Evolutionary conservation across 1,140 invertebrate genomes (phyloP).

Genomic region (Drosophila micromelanica): DNA sequence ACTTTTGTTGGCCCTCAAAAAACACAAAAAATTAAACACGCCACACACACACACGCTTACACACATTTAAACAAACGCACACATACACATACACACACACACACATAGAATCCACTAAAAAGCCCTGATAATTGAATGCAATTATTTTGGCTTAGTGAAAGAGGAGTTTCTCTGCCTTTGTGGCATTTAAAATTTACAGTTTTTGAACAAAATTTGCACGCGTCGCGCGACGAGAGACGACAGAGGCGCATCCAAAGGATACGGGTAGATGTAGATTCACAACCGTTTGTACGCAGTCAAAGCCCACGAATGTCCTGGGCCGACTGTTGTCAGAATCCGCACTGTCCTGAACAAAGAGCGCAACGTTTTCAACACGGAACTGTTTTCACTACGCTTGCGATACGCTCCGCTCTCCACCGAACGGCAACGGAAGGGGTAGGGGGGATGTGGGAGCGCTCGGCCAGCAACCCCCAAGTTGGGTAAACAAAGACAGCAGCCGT

Average conservation of each 20-base stretch:
- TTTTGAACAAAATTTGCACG: constrained; percentile 53
- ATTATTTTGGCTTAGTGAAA: constrained; percentile 36
- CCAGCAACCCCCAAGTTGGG: constrained; percentile 37
- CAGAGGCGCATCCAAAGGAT: neutral
- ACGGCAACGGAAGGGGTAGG: too few relatives aligned
- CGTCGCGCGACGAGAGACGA: constrained; percentile 46
- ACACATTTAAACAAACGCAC: constrained; percentile 6
- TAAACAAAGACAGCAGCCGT: constrained; percentile 29
- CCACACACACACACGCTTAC: constrained; percentile 6
- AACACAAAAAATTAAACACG: constrained; percentile 8
- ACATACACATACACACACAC: constrained; percentile 1
- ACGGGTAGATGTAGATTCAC: constrained; percentile 56
- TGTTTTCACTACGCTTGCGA: constrained; percentile 52
- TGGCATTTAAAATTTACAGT: constrained; percentile 31
- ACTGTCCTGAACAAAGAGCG: constrained; percentile 54
- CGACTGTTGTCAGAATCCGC: constrained; percentile 41
- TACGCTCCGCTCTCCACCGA: constrained; percentile 20
- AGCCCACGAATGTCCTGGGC: constrained; percentile 74
- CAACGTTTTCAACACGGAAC: constrained; percentile 69
- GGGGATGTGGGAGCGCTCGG: neutral
- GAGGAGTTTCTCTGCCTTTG: constrained; percentile 12
- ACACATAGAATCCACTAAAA: constrained; percentile 5
- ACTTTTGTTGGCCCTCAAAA: constrained; percentile 54
- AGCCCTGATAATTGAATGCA: constrained; percentile 35
- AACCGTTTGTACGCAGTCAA: constrained; percentile 80